phyloP scores from a whole-genome alignment of 2,888 invertebrate genomes.

The Sylvicola cinctus region DNA sequence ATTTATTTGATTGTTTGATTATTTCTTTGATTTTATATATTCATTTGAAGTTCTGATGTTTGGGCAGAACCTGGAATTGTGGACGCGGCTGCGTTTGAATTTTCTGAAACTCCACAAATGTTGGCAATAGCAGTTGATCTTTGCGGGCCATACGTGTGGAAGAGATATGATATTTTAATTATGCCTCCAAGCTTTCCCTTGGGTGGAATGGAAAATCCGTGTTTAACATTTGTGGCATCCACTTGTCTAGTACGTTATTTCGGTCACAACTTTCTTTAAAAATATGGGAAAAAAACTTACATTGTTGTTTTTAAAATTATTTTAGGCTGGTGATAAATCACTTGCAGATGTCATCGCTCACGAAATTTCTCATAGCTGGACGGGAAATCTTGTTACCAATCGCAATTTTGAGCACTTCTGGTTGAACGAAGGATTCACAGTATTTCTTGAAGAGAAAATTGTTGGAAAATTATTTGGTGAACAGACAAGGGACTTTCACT shows the following conservation, averaged over 20 bases:
- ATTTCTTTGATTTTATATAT: conserved; percentile 6
- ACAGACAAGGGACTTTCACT: conserved; percentile 55
- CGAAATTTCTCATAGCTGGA: conserved; percentile 92
- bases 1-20: background rate
- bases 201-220: conserved; percentile 97
- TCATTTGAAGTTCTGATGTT: conserved; percentile 41
- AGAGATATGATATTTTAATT: conserved; percentile 70
- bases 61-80: conserved; percentile 80
- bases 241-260: conserved; percentile 56
- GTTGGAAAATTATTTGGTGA: conserved; percentile 43
- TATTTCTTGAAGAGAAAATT: conserved; percentile 79
- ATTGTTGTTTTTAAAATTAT: conserved; percentile 6
- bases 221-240: conserved; percentile 86
- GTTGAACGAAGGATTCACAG: too few relatives aligned
- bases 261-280: background rate
- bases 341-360: conserved; percentile 81
- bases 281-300: background rate
- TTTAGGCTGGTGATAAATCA: conserved; percentile 75
- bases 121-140: conserved; percentile 60
- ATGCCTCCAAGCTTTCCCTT: conserved; percentile 80
- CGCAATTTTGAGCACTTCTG: conserved; percentile 83
- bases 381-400: conserved; percentile 87
- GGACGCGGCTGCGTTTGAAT: conserved; percentile 70
- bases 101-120: conserved; percentile 69
- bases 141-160: conserved; percentile 82